Conservation (phyloP, 2,113 vertebrate species). For the Peromyscus polionotus region DNA sequence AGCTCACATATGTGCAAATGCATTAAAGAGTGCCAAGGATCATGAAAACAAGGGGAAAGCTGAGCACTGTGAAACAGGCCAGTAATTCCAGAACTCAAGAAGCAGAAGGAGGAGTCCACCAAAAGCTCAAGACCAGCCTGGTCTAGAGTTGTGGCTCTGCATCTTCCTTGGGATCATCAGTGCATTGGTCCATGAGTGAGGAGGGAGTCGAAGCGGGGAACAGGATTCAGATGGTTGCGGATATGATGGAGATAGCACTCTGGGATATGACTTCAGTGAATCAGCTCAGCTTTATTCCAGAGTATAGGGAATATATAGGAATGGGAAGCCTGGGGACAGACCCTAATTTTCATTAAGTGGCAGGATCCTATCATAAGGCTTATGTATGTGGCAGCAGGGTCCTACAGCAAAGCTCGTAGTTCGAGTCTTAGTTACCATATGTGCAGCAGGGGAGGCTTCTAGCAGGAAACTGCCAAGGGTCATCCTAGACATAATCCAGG, state of each 20-base stretch:
- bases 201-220: neutral
- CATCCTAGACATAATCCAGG: too few species aligned
- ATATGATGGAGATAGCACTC: neutral
- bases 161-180: neutral
- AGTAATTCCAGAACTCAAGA: neutral
- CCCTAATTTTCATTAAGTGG: neutral
- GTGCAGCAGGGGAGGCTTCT: neutral
- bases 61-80: too few species aligned
- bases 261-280: neutral
- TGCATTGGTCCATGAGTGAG: neutral
- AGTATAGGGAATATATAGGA: neutral
- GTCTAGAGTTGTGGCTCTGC: neutral
- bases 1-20: neutral
- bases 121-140: neutral
- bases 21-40: slow-evolving; percentile 1
- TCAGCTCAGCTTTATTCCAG: neutral
- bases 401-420: neutral
- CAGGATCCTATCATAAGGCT: neutral
- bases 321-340: neutral
- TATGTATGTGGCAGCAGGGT: neutral
- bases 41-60: neutral
- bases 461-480: neutral
- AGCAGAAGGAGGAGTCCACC: neutral
- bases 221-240: neutral
- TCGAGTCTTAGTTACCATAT: neutral